Percentiles rank a stretch among this genome's conserved stretches.
Evolutionary conservation across 92 coral and sea anemone genomes (phyloP).

Genomic region (Nematostella vectensis): DNA sequence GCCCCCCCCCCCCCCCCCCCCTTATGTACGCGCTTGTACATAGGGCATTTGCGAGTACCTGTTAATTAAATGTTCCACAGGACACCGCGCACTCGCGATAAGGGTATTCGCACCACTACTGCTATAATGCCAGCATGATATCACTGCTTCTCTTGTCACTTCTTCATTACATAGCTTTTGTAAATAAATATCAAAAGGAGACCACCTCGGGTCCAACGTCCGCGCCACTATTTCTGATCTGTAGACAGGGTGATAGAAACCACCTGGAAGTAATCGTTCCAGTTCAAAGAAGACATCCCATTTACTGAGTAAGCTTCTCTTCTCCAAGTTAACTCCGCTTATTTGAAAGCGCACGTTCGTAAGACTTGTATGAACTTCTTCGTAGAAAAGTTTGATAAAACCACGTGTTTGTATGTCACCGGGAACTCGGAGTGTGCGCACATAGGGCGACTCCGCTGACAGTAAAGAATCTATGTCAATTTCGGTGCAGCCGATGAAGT

Average conservation of each 20-base stretch:
- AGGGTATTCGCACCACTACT: slow-evolving; percentile 63
- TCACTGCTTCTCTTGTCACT: slow-evolving; percentile 39
- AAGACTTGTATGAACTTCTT: slow-evolving; percentile 45
- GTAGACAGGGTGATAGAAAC: slow-evolving; percentile 78
- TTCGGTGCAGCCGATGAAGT: slow-evolving; percentile 83
- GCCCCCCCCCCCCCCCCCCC: too few relatives aligned
- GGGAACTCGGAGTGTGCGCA: slow-evolving; percentile 70
- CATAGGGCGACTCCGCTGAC: slow-evolving; percentile 44
- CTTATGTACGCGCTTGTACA: too few relatives aligned
- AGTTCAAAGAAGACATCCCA: slow-evolving; percentile 86
- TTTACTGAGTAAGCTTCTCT: slow-evolving; percentile 77
- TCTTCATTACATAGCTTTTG: slow-evolving; percentile 87
- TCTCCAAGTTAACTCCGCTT: slow-evolving; percentile 61
- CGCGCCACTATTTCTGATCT: slow-evolving; percentile 82
- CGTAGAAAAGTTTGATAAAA: slow-evolving; percentile 54
- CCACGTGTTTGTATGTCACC: slow-evolving; percentile 92
- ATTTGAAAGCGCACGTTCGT: slow-evolving; percentile 65
- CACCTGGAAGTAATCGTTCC: slow-evolving; percentile 46
- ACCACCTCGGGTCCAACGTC: slow-evolving; percentile 90
- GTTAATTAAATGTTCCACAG: slow-evolving; percentile 41
- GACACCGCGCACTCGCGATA: slow-evolving; percentile 64
- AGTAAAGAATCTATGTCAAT: slow-evolving; percentile 58
- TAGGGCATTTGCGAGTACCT: too few relatives aligned
- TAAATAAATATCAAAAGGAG: slow-evolving; percentile 59
- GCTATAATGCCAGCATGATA: slow-evolving; percentile 88